phyloP scores from a whole-genome alignment of 2,888 invertebrate genomes.

The Drosophila peninsularis region DNA sequence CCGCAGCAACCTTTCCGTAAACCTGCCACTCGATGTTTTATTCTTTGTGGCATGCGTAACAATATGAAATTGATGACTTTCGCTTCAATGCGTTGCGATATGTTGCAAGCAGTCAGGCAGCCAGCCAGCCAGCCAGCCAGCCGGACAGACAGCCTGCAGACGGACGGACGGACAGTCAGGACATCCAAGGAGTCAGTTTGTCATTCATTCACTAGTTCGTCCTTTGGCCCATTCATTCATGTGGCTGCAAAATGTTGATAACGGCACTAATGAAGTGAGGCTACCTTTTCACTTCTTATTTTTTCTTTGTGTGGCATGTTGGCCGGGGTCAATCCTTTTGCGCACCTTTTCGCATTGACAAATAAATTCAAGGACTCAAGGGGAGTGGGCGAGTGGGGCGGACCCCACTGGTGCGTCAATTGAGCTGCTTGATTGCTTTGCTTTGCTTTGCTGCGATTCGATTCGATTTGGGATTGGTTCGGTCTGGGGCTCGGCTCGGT shows the following conservation, averaged over 20 bases:
- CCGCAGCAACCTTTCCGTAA: neutral
- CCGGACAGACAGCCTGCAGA: neutral
- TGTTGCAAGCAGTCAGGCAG: conserved; percentile 59
- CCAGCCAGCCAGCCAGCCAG: conserved; percentile 18
- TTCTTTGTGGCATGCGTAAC: conserved; percentile 76
- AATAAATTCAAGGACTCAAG: conserved; percentile 59
- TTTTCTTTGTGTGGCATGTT: neutral
- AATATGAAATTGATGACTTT: conserved; percentile 81
- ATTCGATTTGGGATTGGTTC: conserved; percentile 13
- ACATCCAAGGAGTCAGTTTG: conserved; percentile 25
- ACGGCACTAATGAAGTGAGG: conserved; percentile 77
- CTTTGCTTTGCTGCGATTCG: conserved; percentile 23
- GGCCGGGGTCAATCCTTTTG: conserved; percentile 60
- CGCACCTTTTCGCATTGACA: conserved; percentile 76
- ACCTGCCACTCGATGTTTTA: conserved; percentile 38
- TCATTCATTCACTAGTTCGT: conserved; percentile 34
- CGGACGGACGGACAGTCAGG: conserved; percentile 36
- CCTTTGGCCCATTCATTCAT: conserved; percentile 49
- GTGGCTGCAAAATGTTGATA: conserved; percentile 75
- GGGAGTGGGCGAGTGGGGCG: neutral
- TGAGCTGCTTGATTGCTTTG: conserved; percentile 69
- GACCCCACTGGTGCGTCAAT: conserved; percentile 20
- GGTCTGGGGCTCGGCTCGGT: conserved; percentile 42
- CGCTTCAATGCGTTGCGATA: conserved; percentile 74
- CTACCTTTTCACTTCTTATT: conserved; percentile 58